Conservation (phyloP, 1,140 invertebrate species). For the Nomia melanderi region DNA sequence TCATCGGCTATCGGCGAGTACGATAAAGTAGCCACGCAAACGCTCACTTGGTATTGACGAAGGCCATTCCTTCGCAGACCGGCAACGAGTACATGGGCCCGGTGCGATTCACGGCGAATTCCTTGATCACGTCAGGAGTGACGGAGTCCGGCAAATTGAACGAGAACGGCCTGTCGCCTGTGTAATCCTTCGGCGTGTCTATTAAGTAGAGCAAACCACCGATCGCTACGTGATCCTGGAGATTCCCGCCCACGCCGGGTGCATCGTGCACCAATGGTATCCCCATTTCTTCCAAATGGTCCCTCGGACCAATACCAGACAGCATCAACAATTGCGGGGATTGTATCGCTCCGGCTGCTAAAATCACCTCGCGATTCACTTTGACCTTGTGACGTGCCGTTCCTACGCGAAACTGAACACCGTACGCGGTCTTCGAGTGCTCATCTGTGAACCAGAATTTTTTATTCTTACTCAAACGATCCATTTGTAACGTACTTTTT, state of each 20-base stretch:
- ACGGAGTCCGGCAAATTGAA: slow-evolving; percentile 84
- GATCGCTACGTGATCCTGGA: slow-evolving; percentile 89
- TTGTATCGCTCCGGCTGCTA: slow-evolving; percentile 87
- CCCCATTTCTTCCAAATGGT: slow-evolving; percentile 81
- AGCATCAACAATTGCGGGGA: slow-evolving; percentile 92
- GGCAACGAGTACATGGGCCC: slow-evolving; percentile 86
- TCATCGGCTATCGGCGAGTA: too few species aligned
- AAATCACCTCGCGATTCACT: slow-evolving; percentile 86
- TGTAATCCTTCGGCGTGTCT: slow-evolving; percentile 77
- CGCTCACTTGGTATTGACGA: slow-evolving; percentile 85
- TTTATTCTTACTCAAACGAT: too few species aligned
- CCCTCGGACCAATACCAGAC: slow-evolving; percentile 87
- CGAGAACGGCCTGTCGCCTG: slow-evolving; percentile 78
- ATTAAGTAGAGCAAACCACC: slow-evolving; percentile 83
- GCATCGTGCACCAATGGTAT: slow-evolving; percentile 81
- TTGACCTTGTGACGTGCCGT: slow-evolving; percentile 78
- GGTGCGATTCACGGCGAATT: slow-evolving; percentile 81
- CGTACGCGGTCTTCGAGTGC: slow-evolving; percentile 81
- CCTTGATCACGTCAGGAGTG: slow-evolving; percentile 59
- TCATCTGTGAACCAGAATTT: slow-evolving; percentile 27
- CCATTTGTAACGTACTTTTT: too few species aligned
- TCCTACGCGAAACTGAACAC: slow-evolving; percentile 84
- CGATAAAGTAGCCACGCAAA: not conserved
- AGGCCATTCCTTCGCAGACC: slow-evolving; percentile 88
- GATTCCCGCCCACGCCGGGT: slow-evolving; percentile 90